Percentiles rank a stretch among this genome's conserved stretches.
Evolutionary conservation across 2,888 invertebrate genomes (phyloP).

Genomic region (Tribolium freemani): DNA sequence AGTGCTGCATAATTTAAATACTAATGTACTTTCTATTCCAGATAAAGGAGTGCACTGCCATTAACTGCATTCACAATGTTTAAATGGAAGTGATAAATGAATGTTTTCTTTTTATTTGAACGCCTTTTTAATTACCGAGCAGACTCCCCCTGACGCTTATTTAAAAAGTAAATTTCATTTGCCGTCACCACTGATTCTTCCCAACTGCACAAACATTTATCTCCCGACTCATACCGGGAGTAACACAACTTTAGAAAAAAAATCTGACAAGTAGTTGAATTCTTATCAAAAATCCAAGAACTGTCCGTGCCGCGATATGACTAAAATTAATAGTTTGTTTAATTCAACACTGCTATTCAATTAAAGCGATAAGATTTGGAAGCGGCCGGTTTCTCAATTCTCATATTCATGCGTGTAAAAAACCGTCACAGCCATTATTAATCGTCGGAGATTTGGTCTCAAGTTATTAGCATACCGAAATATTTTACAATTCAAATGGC

Average conservation of each 20-base stretch:
- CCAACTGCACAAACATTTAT: not conserved
- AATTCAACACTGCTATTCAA: conserved; percentile 33
- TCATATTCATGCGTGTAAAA: conserved; percentile 5
- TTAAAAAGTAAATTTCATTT: conserved; percentile 6
- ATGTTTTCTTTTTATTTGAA: conserved; percentile 51
- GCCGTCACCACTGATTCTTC: not conserved
- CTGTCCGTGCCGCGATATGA: conserved; percentile 5
- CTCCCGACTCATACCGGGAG: not conserved
- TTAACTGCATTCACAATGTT: conserved; percentile 56
- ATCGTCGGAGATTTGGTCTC: conserved; percentile 18
- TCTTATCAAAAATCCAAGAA: not conserved
- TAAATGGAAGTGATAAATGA: conserved; percentile 57
- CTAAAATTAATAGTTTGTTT: conserved; percentile 30
- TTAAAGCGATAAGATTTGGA: conserved; percentile 27
- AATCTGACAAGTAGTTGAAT: conserved; percentile 12
- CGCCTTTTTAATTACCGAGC: conserved; percentile 53
- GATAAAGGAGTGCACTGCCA: conserved; percentile 56
- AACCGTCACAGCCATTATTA: conserved; percentile 20
- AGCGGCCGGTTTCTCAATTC: not conserved
- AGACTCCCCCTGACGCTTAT: conserved; percentile 5
- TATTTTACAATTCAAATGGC: conserved; percentile 36
- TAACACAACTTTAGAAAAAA: too few relatives aligned
- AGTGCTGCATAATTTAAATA: conserved; percentile 60
- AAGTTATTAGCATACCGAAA: conserved; percentile 32
- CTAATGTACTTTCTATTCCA: conserved; percentile 60